Base-by-base conservation (phyloP, 2,113 vertebrate species). In the Catharus fuscescens region DNA sequence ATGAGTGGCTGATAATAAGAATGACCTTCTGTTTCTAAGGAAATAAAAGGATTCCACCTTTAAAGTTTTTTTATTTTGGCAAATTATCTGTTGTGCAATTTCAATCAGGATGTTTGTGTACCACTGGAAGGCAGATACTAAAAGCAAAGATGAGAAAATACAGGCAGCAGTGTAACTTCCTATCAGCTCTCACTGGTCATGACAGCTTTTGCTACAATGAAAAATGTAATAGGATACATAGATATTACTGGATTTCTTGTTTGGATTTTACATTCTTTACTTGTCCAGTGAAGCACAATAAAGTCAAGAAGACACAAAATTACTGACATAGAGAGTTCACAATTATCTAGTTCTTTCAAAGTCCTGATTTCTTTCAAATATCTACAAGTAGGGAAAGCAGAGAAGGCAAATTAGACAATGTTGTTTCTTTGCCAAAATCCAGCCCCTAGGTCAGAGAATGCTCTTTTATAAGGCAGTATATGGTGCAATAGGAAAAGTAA, bases 211-310 rank as follows among this genome's bases (percentile, higher is more conserved):
- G 54, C 25, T 86, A 29, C 61, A 57, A 83, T 80, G 67, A 83
- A 93, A 96, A 96, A 88, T 76, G 18, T 64, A 85, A 87, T 52
- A 69, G 34, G 34, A 88, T 86, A 86, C 48, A 60, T 23, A 71
- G 47, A 70, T 83, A 83, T 86, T 36, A 88, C 31, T 45, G 18
- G 24, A 88, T 80, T 88, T 61, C 44, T 80, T 94, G 20, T 36
- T 92, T 72, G 85, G 29, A 66, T 93, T 95, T 96, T 73, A 66
- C n/a, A 48, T 90, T 80, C n/a, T 77, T 88, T 86, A 69, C 19
- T 71, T 92, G 38, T 70, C 83, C 52, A 54, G 32, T 56, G 54
- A 90, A 95, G 66, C 20, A 10, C 62, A 80, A 36, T 73, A 73
- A 87, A 94, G 47, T 38, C 32, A 73, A 83, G 47, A 77, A 56